These are phyloP conservation scores for Okapia johnstoni DNA, from an alignment of 2,113 vertebrate genomes.

Conservation along the genomic window DNA sequence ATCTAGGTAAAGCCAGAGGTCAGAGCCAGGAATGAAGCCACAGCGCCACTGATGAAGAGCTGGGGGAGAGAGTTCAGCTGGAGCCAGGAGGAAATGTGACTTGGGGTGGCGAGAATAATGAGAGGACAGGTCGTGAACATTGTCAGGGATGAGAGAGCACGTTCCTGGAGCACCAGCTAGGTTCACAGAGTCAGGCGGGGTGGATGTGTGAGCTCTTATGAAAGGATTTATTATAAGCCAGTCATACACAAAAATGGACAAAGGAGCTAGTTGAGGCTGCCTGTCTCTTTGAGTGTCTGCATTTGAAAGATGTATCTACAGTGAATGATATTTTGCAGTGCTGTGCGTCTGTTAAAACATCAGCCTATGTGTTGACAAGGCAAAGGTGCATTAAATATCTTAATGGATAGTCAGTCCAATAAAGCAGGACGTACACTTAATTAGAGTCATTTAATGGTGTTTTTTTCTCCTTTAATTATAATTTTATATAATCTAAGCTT, in stretches of 20 bases:
- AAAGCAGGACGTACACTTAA: conserved; percentile 35
- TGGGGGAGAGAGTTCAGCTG: background rate
- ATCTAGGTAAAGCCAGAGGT: background rate
- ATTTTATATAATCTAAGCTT: conserved; percentile 34
- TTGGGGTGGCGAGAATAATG: background rate
- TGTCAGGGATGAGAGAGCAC: background rate
- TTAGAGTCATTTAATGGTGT: conserved; percentile 36
- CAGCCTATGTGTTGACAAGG: conserved; percentile 26
- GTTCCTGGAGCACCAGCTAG: background rate
- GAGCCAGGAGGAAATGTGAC: background rate
- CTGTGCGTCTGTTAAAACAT: background rate
- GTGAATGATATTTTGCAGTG: background rate
- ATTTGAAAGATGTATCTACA: background rate
- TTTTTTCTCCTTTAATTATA: conserved; percentile 59
- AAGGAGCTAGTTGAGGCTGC: background rate
- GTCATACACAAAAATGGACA: background rate
- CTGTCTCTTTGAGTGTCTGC: background rate
- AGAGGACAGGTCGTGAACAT: background rate
- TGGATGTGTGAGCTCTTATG: background rate
- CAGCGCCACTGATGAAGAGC: background rate
- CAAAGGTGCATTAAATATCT: conserved; percentile 24
- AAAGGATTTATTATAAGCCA: background rate
- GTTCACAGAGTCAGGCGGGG: background rate
- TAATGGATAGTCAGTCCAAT: conserved; percentile 20
- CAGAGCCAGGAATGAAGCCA: background rate